Base-by-base conservation (phyloP, 2,797 vertebrate genomes). In the Danio tinwini region DNA sequence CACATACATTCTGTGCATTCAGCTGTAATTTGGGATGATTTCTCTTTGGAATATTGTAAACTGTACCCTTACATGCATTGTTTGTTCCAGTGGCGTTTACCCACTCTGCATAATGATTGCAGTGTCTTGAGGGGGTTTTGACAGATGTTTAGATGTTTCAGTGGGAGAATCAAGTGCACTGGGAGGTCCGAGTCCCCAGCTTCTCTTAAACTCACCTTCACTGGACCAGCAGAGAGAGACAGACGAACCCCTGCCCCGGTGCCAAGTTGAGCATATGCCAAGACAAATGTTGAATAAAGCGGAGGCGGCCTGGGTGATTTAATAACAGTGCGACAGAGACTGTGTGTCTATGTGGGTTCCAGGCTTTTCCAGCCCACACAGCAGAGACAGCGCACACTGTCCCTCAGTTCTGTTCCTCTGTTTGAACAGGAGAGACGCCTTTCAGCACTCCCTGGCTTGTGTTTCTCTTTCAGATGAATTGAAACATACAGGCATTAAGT, bases 61-160 rank as follows among this genome's bases (percentile, higher is more conserved):
- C 81, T 62, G 81, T 86, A 44, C 29, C 29, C 5, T 52, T 17
- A 53, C 45, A 61, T 39, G 77, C 64, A 71, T 63, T 70, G 77
- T 84, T 81, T 62, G 78, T 71, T 39, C 13, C 53, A 63, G 59
- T 71, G 76, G 42, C 63, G 61, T 72, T 64, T 76, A 37, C 49
- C 21, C 78, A 50, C 78, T 81, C 86, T 92, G 85, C n/a, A 53
- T 14, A 90, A 91, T 87, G 86, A 84, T 85, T 14, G 47, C 85
- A 88, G 86, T 91, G 89, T 91, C 85, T 72, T 74, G 50, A 21
- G 47, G 67, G 40, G 74, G 65, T 82, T 90, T 87, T 90, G 86
- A 90, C 83, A 85, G 86, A 83, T 81, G 70, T 47, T 84, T 80
- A 88, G 72, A 78, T 76, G 78, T 81, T 52, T 81, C 65, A 78